A percentile compares a stretch with the other conserved stretches of the same genome.
phyloP scores from a whole-genome alignment of 1,140 invertebrate genomes.

The Brachionus asplanchnoidis region DNA sequence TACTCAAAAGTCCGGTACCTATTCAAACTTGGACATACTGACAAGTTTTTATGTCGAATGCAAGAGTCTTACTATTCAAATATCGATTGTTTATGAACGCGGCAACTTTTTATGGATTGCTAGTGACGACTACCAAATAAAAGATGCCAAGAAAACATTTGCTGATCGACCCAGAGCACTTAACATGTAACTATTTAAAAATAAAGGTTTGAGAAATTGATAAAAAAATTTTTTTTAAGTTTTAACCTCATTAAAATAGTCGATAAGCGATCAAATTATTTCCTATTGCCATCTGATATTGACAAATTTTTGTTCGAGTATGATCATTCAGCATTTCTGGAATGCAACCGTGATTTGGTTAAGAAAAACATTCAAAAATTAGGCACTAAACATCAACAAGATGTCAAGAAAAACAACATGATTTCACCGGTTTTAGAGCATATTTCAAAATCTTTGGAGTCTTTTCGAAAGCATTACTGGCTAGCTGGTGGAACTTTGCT shows the following conservation, averaged over 20 bases:
- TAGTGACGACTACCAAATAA: constrained; percentile 20
- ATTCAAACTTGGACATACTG: constrained; percentile 15
- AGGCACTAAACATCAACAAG: not conserved
- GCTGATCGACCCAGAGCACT: not conserved
- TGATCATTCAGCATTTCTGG: not conserved
- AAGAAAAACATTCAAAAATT: not conserved
- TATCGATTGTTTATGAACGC: constrained; percentile 20
- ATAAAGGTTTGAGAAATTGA: not conserved
- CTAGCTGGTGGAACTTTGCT: constrained; percentile 19
- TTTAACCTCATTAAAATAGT: not conserved
- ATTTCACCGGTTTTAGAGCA: not conserved
- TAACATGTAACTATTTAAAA: not conserved
- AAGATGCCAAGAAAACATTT: not conserved
- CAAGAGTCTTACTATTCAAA: not conserved
- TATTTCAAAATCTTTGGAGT: not conserved
- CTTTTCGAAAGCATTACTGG: constrained; percentile 26
- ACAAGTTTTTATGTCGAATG: constrained; percentile 19
- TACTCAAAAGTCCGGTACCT: not conserved
- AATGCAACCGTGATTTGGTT: not conserved
- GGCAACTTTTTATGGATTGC: constrained; percentile 23
- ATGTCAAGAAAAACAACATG: not conserved
- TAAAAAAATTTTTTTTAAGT: not conserved
- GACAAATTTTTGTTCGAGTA: constrained; percentile 27
- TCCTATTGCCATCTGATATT: not conserved
- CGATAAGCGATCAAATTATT: not conserved